These are phyloP conservation scores for Lepus townsendii DNA, from an alignment of 2,797 vertebrate species.

Conservation along the genomic window DNA sequence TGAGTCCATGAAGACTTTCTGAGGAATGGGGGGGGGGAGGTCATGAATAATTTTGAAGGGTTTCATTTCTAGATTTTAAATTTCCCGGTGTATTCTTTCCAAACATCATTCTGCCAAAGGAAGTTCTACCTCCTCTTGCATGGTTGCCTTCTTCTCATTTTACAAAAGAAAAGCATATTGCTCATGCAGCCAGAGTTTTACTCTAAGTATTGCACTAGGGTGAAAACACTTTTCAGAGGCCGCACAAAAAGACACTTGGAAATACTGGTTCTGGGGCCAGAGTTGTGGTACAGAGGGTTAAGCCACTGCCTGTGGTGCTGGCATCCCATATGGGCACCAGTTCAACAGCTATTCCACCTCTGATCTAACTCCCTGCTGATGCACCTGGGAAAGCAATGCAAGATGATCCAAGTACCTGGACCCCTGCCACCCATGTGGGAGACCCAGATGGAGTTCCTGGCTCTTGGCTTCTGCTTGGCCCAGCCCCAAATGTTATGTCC, in stretches of 20 bases:
- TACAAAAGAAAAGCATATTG: neutral
- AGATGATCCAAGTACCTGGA: too few species aligned
- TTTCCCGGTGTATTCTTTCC: neutral
- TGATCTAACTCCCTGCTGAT: too few species aligned
- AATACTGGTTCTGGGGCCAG: neutral
- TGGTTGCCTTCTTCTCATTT: neutral
- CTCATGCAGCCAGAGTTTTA: slow-evolving; percentile 12
- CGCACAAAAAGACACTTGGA: neutral
- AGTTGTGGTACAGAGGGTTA: too few species aligned
- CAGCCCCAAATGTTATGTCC: too few species aligned
- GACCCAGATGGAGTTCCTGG: too few species aligned
- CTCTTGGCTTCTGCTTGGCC: too few species aligned
- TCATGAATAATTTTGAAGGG: neutral
- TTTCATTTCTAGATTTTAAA: neutral
- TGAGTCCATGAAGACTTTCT: neutral
- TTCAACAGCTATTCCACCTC: too few species aligned
- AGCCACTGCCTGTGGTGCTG: too few species aligned
- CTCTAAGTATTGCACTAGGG: neutral
- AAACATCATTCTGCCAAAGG: neutral
- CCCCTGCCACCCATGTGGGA: too few species aligned
- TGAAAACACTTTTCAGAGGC: neutral
- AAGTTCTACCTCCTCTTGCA: neutral
- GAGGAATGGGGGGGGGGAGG: neutral
- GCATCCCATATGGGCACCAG: too few species aligned
- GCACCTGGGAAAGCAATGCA: too few species aligned